These are phyloP conservation scores for Sinocyclocheilus rhinocerous DNA, from an alignment of 2,113 vertebrate genomes.

Conservation along the genomic window DNA sequence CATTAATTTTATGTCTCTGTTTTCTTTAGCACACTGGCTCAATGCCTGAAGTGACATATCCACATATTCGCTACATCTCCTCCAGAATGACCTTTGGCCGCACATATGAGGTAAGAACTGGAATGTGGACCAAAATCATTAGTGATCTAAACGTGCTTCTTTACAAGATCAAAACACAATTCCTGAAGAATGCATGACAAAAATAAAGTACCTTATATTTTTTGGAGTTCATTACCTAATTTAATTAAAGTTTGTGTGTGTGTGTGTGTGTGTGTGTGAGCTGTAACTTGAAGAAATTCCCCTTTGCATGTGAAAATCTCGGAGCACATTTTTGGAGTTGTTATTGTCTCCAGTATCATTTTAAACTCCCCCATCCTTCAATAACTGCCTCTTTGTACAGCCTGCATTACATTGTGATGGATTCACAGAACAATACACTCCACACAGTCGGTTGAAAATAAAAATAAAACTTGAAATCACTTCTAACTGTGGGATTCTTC, in stretches of 20 bases:
- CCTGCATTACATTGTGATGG: background rate
- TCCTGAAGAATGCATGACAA: background rate
- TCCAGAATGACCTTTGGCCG: slow-evolving; percentile 92
- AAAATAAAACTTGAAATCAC: background rate
- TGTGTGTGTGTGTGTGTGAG: background rate
- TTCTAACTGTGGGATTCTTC: background rate
- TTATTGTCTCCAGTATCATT: background rate
- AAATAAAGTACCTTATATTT: background rate
- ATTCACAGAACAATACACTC: background rate
- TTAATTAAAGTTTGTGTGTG: background rate
- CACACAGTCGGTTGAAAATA: background rate
- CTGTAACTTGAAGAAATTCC: background rate
- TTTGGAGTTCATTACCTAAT: no score
- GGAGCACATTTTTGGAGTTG: background rate
- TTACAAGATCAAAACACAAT: background rate
- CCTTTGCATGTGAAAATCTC: background rate
- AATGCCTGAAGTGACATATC: slow-evolving; percentile 86
- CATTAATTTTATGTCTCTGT: slow-evolving; percentile 26
- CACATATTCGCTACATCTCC: slow-evolving; percentile 99
- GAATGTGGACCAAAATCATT: background rate
- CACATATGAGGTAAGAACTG: slow-evolving; percentile 89
- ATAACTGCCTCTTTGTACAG: background rate
- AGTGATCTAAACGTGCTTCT: background rate
- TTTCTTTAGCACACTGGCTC: slow-evolving; percentile 73
- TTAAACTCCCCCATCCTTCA: background rate